A percentile compares a stretch with the other conserved stretches of the same genome.
These are phyloP conservation scores for Tauraco hartlaubi DNA, from an alignment of 2,797 vertebrate genomes.

Conservation along the genomic window DNA sequence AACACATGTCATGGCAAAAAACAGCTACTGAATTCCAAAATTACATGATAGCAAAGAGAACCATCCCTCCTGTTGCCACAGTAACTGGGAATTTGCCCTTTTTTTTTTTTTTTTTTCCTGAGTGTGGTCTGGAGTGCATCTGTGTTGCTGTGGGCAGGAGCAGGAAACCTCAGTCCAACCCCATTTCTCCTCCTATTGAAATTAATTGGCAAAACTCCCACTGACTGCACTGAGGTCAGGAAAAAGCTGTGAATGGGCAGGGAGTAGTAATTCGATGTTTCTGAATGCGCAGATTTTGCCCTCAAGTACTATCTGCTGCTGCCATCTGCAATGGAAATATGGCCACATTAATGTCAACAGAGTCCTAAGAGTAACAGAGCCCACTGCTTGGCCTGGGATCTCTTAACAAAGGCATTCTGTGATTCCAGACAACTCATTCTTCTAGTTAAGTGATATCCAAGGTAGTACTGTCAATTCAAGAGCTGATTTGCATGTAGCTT, in stretches of 20 bases:
- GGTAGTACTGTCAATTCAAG: not conserved
- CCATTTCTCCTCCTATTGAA: slow-evolving; percentile 3
- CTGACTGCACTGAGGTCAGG: not conserved
- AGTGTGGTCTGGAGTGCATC: not conserved
- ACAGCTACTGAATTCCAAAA: slow-evolving; percentile 32
- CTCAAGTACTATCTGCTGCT: not conserved
- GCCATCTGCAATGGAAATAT: not conserved
- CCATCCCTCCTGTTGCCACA: not conserved
- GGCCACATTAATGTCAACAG: not conserved
- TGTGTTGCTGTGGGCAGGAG: not conserved
- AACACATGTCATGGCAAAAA: not conserved
- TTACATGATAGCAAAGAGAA: not conserved
- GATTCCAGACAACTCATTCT: not conserved
- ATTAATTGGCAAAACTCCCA: not conserved
- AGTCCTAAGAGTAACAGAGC: not conserved
- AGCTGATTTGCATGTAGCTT: not conserved
- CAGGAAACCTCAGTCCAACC: slow-evolving; percentile 12
- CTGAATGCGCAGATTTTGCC: not conserved
- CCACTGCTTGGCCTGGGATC: not conserved
- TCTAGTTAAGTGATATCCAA: not conserved
- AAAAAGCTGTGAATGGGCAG: not conserved
- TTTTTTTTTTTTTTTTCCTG: not conserved
- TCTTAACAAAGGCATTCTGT: not conserved
- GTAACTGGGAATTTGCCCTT: not conserved
- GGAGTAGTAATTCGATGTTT: not conserved